phyloP scores from a whole-genome alignment of 2,797 vertebrate genomes.

The Calcarius lapponicus region DNA sequence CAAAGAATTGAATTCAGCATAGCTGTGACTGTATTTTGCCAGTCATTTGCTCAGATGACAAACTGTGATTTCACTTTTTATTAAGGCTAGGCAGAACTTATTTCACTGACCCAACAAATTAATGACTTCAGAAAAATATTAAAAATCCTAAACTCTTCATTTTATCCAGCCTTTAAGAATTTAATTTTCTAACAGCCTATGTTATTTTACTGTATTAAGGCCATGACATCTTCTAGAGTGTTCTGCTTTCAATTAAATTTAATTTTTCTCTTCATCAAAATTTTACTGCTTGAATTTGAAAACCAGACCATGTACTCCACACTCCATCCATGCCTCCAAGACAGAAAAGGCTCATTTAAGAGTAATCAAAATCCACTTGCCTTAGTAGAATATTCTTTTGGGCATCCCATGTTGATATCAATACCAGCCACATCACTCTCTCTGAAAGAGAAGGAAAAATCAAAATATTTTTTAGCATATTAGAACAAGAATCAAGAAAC shows the following conservation, averaged over 20 bases:
- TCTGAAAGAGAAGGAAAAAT: constrained; percentile 70
- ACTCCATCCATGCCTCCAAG: not conserved
- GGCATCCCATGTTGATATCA: constrained; percentile 97
- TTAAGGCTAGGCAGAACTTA: not conserved
- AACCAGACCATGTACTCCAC: not conserved
- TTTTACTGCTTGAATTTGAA: not conserved
- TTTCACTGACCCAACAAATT: not conserved
- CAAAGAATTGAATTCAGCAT: not conserved
- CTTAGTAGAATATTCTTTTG: constrained; percentile 98
- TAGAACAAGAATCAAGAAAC: not conserved
- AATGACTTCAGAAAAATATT: not conserved
- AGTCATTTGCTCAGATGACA: not conserved
- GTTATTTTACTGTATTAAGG: not conserved
- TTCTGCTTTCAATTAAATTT: not conserved
- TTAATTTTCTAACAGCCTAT: not conserved
- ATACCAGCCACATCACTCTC: constrained; percentile 93
- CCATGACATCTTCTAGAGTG: not conserved
- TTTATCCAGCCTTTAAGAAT: not conserved
- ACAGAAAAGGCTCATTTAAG: not conserved
- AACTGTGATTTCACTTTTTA: not conserved
- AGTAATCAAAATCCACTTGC: constrained; percentile 69
- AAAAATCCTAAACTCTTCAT: not conserved
- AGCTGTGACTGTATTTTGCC: not conserved
- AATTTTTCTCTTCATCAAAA: not conserved
- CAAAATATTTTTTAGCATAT: not conserved